These are phyloP conservation scores for Eubucco bourcierii DNA, from an alignment of 2,113 vertebrate species.

Conservation along the genomic window DNA sequence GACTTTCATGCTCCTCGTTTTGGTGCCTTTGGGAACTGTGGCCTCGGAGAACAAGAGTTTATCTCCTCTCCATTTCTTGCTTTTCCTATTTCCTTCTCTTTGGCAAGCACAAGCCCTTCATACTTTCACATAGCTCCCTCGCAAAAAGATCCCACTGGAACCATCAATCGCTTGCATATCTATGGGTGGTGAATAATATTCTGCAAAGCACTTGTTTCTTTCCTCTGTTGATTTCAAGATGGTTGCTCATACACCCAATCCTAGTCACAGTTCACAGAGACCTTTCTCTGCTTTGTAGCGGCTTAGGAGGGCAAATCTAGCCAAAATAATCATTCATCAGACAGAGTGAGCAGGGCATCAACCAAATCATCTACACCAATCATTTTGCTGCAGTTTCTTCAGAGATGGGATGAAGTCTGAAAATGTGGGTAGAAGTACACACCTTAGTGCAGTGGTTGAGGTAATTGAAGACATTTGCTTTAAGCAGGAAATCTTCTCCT, in stretches of 20 bases:
- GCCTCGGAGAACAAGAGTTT: not conserved
- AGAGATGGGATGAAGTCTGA: not conserved
- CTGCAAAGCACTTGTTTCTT: not conserved
- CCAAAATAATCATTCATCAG: not conserved
- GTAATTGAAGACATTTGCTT: constrained; percentile 78
- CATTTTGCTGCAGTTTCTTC: not conserved
- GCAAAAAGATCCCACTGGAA: not conserved
- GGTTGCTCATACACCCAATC: not conserved
- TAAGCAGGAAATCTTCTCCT: constrained; percentile 82
- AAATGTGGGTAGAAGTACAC: not conserved
- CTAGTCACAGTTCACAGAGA: not conserved
- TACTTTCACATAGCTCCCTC: not conserved
- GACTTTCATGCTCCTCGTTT: not conserved
- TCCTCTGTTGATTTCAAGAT: not conserved
- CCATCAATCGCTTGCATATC: not conserved
- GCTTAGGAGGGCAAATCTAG: not conserved
- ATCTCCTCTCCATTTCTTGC: not conserved
- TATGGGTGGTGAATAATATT: not conserved
- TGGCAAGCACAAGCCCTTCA: not conserved
- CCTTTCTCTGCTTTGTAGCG: not conserved
- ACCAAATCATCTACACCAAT: not conserved
- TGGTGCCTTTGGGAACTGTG: not conserved
- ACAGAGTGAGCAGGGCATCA: not conserved
- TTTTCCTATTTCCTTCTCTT: not conserved
- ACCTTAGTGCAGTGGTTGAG: constrained; percentile 56